phyloP scores from a whole-genome alignment of 2,888 invertebrate species.

The Metalampra italica region DNA sequence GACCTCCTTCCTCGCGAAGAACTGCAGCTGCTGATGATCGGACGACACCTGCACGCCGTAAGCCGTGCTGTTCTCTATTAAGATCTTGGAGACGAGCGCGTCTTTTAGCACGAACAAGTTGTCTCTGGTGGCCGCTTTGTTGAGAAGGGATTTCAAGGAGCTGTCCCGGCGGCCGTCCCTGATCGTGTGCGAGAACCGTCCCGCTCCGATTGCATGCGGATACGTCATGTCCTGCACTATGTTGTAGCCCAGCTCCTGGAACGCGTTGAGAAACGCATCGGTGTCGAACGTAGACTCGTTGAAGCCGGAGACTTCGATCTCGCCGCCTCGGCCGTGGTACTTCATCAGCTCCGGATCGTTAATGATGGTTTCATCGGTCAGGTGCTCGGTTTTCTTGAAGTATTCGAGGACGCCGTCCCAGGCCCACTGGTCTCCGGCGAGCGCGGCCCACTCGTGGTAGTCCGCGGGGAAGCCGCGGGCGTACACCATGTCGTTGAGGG shows the following conservation, averaged over 20 bases:
- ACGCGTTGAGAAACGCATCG: conserved; percentile 42
- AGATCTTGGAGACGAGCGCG: conserved; percentile 42
- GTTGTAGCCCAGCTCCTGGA: conserved; percentile 46
- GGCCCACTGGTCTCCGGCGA: conserved; percentile 42
- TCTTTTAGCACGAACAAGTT: conserved; percentile 48
- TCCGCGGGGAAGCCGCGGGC: conserved; percentile 56
- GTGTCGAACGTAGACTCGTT: conserved; percentile 28
- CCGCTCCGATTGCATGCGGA: conserved; percentile 48
- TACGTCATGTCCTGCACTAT: conserved; percentile 60
- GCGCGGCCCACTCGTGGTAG: conserved; percentile 54
- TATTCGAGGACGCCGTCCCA: conserved; percentile 53
- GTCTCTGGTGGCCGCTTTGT: conserved; percentile 25
- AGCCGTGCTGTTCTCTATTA: conserved; percentile 39
- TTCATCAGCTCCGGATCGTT: conserved; percentile 38
- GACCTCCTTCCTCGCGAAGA: conserved; percentile 47
- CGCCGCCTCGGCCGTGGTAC: conserved; percentile 47
- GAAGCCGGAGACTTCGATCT: conserved; percentile 51
- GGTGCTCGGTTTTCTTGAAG: conserved; percentile 56
- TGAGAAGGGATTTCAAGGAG: conserved; percentile 47
- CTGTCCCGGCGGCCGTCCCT: conserved; percentile 47
- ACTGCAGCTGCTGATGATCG: conserved; percentile 23
- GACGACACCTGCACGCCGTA: conserved; percentile 37
- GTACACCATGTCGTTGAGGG: conserved; percentile 64
- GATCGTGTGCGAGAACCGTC: conserved; percentile 59
- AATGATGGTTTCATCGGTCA: conserved; percentile 51